Evolutionary conservation across 2,113 vertebrate species (phyloP).

Genomic region (Laticauda laticaudata): DNA sequence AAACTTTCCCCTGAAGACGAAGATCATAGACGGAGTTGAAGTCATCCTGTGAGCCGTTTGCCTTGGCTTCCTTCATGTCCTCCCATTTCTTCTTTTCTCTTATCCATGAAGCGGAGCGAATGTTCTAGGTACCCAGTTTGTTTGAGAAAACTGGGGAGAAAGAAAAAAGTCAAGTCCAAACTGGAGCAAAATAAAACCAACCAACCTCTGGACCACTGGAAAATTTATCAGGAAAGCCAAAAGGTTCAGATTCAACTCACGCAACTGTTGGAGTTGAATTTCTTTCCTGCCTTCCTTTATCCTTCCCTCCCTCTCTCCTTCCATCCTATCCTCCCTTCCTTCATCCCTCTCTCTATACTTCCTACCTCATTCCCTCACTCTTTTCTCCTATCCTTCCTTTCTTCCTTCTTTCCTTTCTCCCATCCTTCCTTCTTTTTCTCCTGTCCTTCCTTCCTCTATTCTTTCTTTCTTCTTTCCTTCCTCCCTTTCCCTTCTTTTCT

Average conservation of each 20-base stretch:
- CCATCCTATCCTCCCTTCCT: not conserved
- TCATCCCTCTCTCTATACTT: not conserved
- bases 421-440: too few relatives aligned
- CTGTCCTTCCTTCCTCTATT: too few relatives aligned
- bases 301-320: too few relatives aligned
- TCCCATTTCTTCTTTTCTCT: slow-evolving; percentile 16
- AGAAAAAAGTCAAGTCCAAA: not conserved
- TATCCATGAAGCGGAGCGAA: slow-evolving; percentile 8
- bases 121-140: slow-evolving; percentile 5
- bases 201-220: not conserved
- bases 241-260: not conserved
- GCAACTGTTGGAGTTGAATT: not conserved
- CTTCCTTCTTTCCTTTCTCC: too few relatives aligned
- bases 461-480: too few relatives aligned
- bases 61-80: not conserved
- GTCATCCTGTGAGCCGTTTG: slow-evolving; percentile 1
- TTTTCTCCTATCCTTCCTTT: not conserved
- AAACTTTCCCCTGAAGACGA: slow-evolving; percentile 70
- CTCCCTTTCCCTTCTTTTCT: too few relatives aligned
- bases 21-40: slow-evolving; percentile 66
- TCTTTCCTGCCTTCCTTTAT: not conserved
- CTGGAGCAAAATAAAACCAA: not conserved
- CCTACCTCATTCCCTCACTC: rapidly evolving
- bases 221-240: not conserved
- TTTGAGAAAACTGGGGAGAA: slow-evolving; percentile 8